A percentile compares a stretch with the other conserved stretches of the same genome.
Conservation (phyloP, 2,797 vertebrate species). For the Momotus momota region DNA sequence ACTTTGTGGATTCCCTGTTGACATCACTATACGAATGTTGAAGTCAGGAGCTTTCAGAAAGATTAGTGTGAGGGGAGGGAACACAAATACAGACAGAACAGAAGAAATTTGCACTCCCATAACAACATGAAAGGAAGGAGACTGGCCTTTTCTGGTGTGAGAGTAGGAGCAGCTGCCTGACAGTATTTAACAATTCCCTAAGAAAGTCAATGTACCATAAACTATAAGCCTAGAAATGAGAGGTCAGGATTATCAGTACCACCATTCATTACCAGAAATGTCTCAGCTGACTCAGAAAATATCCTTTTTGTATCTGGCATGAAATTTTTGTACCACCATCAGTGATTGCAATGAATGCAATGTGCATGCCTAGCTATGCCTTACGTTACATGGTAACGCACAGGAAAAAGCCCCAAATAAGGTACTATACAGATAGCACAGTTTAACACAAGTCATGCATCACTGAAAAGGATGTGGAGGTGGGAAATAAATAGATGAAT, state of each 20-base stretch:
- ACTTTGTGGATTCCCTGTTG: background rate
- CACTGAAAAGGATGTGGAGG: background rate
- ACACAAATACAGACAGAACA: constrained; percentile 28
- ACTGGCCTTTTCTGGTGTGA: background rate
- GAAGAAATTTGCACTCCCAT: constrained; percentile 13
- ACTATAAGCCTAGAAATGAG: background rate
- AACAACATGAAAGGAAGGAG: background rate
- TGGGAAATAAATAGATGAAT: constrained; percentile 19
- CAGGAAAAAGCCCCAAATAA: background rate
- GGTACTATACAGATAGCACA: background rate
- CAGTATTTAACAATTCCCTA: background rate
- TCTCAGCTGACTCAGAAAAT: constrained; percentile 1
- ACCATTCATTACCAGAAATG: constrained; percentile 22
- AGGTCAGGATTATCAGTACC: background rate
- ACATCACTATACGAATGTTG: constrained; percentile 12
- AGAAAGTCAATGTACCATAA: background rate
- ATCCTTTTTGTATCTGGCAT: background rate
- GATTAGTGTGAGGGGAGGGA: background rate
- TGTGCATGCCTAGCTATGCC: background rate
- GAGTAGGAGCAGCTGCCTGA: background rate
- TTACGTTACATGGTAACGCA: background rate
- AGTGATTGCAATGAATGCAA: background rate
- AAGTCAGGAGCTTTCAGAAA: constrained; percentile 16
- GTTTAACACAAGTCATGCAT: background rate
- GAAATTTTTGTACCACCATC: background rate